Evolutionary conservation across 2,888 invertebrate species (phyloP).

Genomic region (Hypena proboscidalis): DNA sequence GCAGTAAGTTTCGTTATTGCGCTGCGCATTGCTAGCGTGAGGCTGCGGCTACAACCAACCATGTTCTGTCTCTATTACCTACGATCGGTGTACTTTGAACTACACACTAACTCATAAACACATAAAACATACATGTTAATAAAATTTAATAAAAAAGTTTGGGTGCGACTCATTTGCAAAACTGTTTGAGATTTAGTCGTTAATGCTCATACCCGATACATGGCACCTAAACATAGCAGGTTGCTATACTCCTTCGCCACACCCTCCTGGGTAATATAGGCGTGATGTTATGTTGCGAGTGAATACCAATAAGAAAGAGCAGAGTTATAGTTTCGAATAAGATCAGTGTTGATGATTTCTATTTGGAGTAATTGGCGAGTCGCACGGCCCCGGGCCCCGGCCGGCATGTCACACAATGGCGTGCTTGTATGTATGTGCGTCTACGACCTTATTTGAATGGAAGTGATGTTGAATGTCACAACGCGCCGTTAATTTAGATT

Average conservation of each 20-base stretch:
- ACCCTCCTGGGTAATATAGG: too few relatives aligned
- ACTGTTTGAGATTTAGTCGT: too few relatives aligned
- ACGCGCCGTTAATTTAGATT: background rate
- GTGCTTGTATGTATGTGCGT: too few relatives aligned
- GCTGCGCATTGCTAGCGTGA: slow-evolving; percentile 17
- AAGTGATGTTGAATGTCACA: background rate
- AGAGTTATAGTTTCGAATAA: background rate
- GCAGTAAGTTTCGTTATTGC: too few relatives aligned
- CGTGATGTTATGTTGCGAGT: too few relatives aligned
- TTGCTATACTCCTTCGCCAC: slow-evolving; percentile 4
- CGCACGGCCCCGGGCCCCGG: background rate
- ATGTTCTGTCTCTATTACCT: slow-evolving; percentile 42
- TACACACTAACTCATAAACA: too few relatives aligned
- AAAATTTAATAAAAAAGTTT: too few relatives aligned
- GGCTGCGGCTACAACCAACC: slow-evolving; percentile 36
- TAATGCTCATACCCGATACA: too few relatives aligned
- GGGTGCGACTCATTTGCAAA: too few relatives aligned
- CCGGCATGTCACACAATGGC: background rate
- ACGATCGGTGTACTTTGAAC: slow-evolving; percentile 1
- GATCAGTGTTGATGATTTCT: too few relatives aligned
- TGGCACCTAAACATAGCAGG: too few relatives aligned
- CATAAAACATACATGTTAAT: too few relatives aligned
- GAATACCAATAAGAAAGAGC: slow-evolving; percentile 17
- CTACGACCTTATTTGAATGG: slow-evolving; percentile 5
- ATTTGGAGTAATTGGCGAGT: background rate